Evolutionary conservation across 2,888 invertebrate species (phyloP), one percentile per base, ranked within the genome.

Genomic region (Keiferia lycopersicella): DNA sequence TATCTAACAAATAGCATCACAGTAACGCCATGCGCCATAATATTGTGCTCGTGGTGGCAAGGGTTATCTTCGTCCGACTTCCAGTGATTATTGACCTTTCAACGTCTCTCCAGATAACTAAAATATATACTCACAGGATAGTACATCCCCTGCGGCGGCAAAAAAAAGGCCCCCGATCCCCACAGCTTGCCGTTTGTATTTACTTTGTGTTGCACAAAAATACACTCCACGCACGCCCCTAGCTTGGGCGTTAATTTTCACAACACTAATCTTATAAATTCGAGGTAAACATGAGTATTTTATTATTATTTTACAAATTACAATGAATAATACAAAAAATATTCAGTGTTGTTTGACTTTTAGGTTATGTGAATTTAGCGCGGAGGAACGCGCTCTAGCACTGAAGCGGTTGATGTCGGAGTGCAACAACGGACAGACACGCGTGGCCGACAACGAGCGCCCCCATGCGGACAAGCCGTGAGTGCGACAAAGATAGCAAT

Each of bases 81-180:
- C 56, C 22, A 64, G 39, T 61, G 67, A 67, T 67, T 65, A 62
- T 61, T 69, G 66, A 69, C 69, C 67, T 68, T 67, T 67, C 14
- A 50, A 60, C 22, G 22, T 45, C 20, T 30, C 64, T 57, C 67
- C 61, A 68, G 69, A 73, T 68, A 69, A 67, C 68, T 68, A 57
- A 67, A 69, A 34, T 16, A 16, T 70, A 84, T 90, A 96, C 96
- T 96, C 94, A 97, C 97, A 95, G 97, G 97, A 95, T 97, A 97
- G 94, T 97, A 97, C 95, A 97, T 96, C 95, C 97, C 97, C 96
- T 97, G 97, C 93, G 96, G 96, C 95, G 97, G 96, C 95, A 97
- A 95, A 94, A 97, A 97, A 94, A 96, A 97, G 93, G 97, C 96
- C 94, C 97, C 97, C 93, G 97, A 96, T 94, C 97, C 97, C 97